Base-by-base conservation (phyloP, 2,797 vertebrate species). In the Rachycentron canadum region DNA sequence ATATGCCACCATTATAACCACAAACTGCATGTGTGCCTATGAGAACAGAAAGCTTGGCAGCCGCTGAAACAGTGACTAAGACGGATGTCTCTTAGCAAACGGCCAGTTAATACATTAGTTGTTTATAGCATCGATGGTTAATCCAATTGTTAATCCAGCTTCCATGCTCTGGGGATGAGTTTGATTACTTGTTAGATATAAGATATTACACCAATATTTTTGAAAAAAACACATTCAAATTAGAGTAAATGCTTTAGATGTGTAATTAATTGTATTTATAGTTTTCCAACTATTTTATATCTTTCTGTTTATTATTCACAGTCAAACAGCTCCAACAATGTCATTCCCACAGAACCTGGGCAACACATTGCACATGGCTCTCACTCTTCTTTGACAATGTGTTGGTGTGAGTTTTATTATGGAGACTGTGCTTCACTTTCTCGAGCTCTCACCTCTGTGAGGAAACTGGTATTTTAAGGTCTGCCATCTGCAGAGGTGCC, bases 401-500 rank as follows among this genome's bases (percentile, higher is more conserved):
- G 82, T 83, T 79, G 67, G 76, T 81, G 72, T 72, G 83, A 91
- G 66, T 84, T 87, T 84, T 88, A 79, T 86, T 79, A 82, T 73
- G 62, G 45, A 58, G 73, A 60, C 76, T 47, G 67, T 77, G 84
- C 68, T 78, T 90, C 68, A 67, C 79, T 83, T 79, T 88, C 74
- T 89, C 86, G 23, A 66, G 56, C 85, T 88, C 87, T 88, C 89
- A 89, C 91, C 89, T 90, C 88, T n/a, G 76, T 70, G 77, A 81
- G 77, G 64, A 85, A 76, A 79, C 81, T 73, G 88, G 86, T 94
- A 93, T 94, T 93, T 94, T 91, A 86, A 92, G 92, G 88, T 89
- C 84, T 91, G 89, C 92, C 93, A 91, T 94, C 93, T 93, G 91
- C 77, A 88, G 78, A 83, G 69, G 89, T 92, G 91, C 90, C 90